phyloP scores from a whole-genome alignment of 2,888 invertebrate genomes.

The Drosophila gaucha region DNA sequence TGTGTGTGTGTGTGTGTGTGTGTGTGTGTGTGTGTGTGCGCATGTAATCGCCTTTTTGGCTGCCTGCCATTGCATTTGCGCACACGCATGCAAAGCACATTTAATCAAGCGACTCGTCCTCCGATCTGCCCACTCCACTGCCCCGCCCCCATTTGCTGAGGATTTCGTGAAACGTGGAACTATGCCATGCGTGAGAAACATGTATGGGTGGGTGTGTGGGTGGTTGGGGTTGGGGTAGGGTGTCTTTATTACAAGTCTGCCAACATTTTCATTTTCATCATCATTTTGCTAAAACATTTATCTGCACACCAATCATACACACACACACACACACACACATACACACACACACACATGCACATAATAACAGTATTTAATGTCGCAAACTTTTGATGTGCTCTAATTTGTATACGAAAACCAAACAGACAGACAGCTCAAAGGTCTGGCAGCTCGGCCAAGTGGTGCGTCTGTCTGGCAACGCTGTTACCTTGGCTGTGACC shows the following conservation, averaged over 20 bases:
- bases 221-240: not conserved
- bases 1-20: constrained; percentile 11
- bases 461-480: constrained; percentile 40
- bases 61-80: constrained; percentile 62
- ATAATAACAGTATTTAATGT: constrained; percentile 52
- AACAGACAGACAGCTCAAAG: constrained; percentile 20
- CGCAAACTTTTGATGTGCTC: constrained; percentile 72
- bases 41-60: constrained; percentile 55
- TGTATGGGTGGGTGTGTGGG: not conserved
- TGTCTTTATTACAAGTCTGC: constrained; percentile 60
- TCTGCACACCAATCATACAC: constrained; percentile 51
- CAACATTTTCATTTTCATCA: constrained; percentile 53
- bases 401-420: constrained; percentile 66
- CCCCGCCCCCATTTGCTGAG: not conserved
- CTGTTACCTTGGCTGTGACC: constrained; percentile 11
- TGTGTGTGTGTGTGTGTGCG: constrained; percentile 12
- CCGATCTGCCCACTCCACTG: not conserved
- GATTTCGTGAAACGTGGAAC: not conserved
- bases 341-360: not conserved
- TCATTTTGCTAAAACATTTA: constrained; percentile 74
- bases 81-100: constrained; percentile 60
- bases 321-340: constrained; percentile 2
- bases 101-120: constrained; percentile 58
- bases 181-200: constrained; percentile 23
- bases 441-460: constrained; percentile 1